Conservation (phyloP, 2,888 invertebrate species). For the Alloplasta piceator region DNA sequence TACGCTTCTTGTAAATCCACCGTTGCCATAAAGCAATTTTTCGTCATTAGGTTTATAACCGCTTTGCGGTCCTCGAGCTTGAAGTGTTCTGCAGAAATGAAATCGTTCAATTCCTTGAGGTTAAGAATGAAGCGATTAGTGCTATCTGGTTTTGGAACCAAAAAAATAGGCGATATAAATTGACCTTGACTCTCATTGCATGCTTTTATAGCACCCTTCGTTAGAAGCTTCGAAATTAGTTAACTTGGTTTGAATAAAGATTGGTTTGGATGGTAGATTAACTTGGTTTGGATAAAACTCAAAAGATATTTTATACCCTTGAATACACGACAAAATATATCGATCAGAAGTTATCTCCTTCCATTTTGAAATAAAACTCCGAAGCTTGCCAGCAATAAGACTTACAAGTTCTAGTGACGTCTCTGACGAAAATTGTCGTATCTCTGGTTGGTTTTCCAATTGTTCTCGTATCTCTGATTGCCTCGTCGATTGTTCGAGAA, state of each 20-base stretch:
- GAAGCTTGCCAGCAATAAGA: slow-evolving; percentile 32
- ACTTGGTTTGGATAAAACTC: slow-evolving; percentile 23
- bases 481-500: slow-evolving; percentile 8
- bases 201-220: slow-evolving; percentile 44
- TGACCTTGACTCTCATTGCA: slow-evolving; percentile 25
- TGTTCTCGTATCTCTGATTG: slow-evolving; percentile 32
- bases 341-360: slow-evolving; percentile 25
- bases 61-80: slow-evolving; percentile 57
- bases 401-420: slow-evolving; percentile 11
- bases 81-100: slow-evolving; percentile 51
- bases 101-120: slow-evolving; percentile 59
- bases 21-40: slow-evolving; percentile 30
- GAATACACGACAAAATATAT: slow-evolving; percentile 24
- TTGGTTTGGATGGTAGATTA: slow-evolving; percentile 6
- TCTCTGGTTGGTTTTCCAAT: slow-evolving; percentile 31
- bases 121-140: slow-evolving; percentile 53
- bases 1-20: slow-evolving; percentile 32
- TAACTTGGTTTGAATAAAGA: neutral
- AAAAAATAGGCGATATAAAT: slow-evolving; percentile 47
- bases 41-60: slow-evolving; percentile 31
- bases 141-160: slow-evolving; percentile 38
- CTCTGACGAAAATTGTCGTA: slow-evolving; percentile 17
- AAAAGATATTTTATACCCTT: slow-evolving; percentile 29
- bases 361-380: slow-evolving; percentile 24
- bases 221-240: slow-evolving; percentile 25